Conservation (phyloP, 2,888 invertebrate genomes). For the Erannis defoliaria region DNA sequence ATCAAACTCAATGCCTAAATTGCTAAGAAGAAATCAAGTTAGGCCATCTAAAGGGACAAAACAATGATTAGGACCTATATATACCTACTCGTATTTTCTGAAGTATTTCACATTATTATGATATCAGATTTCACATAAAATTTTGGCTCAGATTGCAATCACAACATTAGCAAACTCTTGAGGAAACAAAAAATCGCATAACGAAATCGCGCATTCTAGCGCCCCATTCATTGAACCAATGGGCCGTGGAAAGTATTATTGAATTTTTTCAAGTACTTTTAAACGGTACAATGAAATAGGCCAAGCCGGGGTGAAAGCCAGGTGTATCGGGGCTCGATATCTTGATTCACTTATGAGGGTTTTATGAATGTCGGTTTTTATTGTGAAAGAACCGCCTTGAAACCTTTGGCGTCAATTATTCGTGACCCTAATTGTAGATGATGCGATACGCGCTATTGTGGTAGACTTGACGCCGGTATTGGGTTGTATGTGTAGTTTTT, state of each 20-base stretch:
- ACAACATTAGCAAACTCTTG: conserved; percentile 47
- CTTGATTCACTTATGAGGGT: conserved; percentile 84
- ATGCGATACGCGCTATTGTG: conserved; percentile 80
- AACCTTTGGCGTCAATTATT: conserved; percentile 83
- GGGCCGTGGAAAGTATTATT: conserved; percentile 75
- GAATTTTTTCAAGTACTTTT: conserved; percentile 71
- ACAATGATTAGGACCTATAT: not conserved
- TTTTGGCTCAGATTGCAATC: conserved; percentile 53
- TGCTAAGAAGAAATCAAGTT: too few relatives aligned
- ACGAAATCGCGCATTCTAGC: conserved; percentile 56
- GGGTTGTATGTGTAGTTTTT: conserved; percentile 69
- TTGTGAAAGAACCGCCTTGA: conserved; percentile 73
- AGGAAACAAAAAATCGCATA: conserved; percentile 62
- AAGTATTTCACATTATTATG: conserved; percentile 12
- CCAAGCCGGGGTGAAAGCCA: conserved; percentile 75
- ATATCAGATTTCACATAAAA: conserved; percentile 6
- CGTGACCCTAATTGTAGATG: conserved; percentile 85
- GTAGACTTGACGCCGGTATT: conserved; percentile 76
- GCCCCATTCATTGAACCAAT: conserved; percentile 69
- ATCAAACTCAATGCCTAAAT: too few relatives aligned
- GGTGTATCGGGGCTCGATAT: conserved; percentile 80
- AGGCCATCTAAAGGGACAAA: not conserved
- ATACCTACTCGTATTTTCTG: not conserved
- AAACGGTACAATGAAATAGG: conserved; percentile 61
- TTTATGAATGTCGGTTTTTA: conserved; percentile 76